These are phyloP conservation scores for Tachysurus fulvidraco DNA, from an alignment of 2,113 vertebrate genomes.

Conservation along the genomic window DNA sequence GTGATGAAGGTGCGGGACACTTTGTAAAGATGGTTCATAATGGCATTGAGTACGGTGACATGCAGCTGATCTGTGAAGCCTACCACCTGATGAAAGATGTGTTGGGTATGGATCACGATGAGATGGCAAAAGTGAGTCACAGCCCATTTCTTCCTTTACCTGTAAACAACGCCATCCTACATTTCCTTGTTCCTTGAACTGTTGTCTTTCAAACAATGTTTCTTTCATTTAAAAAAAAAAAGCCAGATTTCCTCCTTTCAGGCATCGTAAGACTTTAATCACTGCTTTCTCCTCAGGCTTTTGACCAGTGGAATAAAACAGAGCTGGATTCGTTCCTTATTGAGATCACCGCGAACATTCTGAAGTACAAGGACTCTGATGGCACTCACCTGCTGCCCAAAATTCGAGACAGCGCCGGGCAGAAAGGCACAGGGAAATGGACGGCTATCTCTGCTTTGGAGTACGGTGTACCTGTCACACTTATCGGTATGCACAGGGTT, in stretches of 20 bases:
- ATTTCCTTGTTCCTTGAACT: slow-evolving; percentile 34
- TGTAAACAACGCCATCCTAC: not conserved
- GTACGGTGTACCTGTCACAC: slow-evolving; percentile 90
- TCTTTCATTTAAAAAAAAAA: not conserved
- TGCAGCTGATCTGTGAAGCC: slow-evolving; percentile 98
- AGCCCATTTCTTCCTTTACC: not conserved
- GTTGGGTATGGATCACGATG: slow-evolving; percentile 82
- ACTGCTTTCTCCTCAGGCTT: slow-evolving; percentile 70
- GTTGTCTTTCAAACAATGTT: not conserved
- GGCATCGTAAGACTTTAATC: not conserved
- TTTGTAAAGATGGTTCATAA: slow-evolving; percentile 99
- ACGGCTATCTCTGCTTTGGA: slow-evolving; percentile 93
- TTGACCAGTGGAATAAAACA: slow-evolving; percentile 92
- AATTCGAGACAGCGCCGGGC: slow-evolving; percentile 92
- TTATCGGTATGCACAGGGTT: slow-evolving; percentile 82
- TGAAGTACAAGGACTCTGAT: slow-evolving; percentile 83
- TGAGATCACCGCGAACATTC: slow-evolving; percentile 94
- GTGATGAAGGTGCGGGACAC: slow-evolving; percentile 92
- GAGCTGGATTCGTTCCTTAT: slow-evolving; percentile 97
- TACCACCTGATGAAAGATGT: slow-evolving; percentile 98
- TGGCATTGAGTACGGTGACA: slow-evolving; percentile 98
- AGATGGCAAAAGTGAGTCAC: slow-evolving; percentile 86
- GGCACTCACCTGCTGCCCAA: slow-evolving; percentile 87
- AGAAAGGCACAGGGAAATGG: slow-evolving; percentile 98
- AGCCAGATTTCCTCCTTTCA: slow-evolving; percentile 17